Conservation (phyloP, 1,140 invertebrate species). For the Brachionus plicatilis region DNA sequence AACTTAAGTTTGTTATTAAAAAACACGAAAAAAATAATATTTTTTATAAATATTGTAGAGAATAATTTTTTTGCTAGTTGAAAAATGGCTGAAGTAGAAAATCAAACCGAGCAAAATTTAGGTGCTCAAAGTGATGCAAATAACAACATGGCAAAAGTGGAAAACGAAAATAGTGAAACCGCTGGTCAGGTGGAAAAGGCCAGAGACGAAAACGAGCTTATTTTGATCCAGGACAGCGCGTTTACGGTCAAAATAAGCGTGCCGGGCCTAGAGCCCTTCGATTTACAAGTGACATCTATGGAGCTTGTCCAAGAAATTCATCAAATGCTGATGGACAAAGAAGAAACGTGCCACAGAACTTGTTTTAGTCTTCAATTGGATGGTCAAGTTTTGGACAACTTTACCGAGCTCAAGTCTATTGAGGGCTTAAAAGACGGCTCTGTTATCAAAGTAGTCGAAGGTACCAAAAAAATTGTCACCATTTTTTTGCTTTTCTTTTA, state of each 20-base stretch:
- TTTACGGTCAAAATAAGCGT: constrained; percentile 38
- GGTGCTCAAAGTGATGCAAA: neutral
- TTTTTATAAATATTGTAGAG: neutral
- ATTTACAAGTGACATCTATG: constrained; percentile 35
- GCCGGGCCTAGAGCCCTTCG: constrained; percentile 27
- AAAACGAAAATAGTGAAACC: neutral
- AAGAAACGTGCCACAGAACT: constrained; percentile 93
- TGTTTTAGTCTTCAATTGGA: constrained; percentile 94
- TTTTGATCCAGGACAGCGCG: constrained; percentile 34
- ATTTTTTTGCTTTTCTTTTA: constrained; percentile 47
- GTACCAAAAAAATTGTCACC: constrained; percentile 44
- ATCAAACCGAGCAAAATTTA: neutral
- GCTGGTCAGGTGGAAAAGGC: neutral
- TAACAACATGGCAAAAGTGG: constrained; percentile 6
- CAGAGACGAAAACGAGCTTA: constrained; percentile 35
- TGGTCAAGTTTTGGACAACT: constrained; percentile 87
- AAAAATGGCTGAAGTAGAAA: constrained; percentile 11
- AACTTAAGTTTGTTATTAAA: neutral
- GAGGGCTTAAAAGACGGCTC: constrained; percentile 90
- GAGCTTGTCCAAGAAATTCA: constrained; percentile 96
- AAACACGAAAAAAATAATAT: neutral
- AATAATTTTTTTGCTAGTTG: neutral
- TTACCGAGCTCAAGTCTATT: constrained; percentile 92
- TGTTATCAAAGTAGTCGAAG: constrained; percentile 73
- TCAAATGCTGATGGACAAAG: constrained; percentile 90